These are phyloP conservation scores for Ridgeia piscesae DNA, from an alignment of 1,140 invertebrate genomes.

Conservation along the genomic window DNA sequence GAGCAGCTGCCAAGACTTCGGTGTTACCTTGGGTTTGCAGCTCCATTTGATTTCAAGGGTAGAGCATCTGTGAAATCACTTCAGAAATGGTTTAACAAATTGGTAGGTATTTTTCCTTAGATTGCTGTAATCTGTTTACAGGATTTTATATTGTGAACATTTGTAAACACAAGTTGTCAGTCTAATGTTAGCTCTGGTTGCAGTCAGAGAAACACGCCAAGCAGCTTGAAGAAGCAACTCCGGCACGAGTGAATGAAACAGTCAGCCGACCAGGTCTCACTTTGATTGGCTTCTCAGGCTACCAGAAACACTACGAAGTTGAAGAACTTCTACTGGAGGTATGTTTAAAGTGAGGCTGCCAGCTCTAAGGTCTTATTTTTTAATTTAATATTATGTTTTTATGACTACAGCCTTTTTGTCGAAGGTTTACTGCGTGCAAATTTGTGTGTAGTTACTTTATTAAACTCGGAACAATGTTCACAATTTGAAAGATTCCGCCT, in stretches of 20 bases:
- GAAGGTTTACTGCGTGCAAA: no score
- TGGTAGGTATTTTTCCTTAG: conserved; percentile 3
- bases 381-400: no score
- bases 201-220: conserved; percentile 12
- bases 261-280: conserved; percentile 5
- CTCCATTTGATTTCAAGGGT: conserved; percentile 10
- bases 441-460: no score
- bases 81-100: conserved; percentile 12
- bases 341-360: no score
- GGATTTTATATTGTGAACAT: background rate
- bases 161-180: background rate
- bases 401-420: no score
- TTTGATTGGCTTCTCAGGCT: conserved; percentile 14
- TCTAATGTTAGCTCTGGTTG: background rate
- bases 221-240: conserved; percentile 21
- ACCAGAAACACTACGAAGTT: conserved; percentile 5
- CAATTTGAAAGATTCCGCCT: no score
- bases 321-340: conserved; percentile 15
- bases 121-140: background rate
- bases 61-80: conserved; percentile 9
- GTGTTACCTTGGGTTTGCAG: conserved; percentile 17
- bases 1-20: background rate
- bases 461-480: no score
- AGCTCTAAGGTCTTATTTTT: no score
- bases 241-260: background rate